A percentile compares a stretch with the other conserved stretches of the same genome.
phyloP scores from a whole-genome alignment of 2,113 vertebrate genomes.

The Calonectris borealis region DNA sequence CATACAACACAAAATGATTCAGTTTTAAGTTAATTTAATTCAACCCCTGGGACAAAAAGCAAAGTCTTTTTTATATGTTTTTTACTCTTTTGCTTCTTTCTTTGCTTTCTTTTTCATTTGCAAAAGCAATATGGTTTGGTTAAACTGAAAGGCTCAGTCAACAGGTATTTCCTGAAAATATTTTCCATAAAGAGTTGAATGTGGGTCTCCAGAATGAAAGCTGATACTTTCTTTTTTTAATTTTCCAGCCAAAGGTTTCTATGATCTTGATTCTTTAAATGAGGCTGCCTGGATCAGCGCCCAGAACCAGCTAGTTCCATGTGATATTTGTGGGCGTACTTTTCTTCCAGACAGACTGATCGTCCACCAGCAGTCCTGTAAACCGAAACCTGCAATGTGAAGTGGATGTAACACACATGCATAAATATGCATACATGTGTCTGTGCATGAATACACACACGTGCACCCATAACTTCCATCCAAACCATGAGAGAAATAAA shows the following conservation, averaged over 20 bases:
- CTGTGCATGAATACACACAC: not conserved
- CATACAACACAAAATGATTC: conserved; percentile 43
- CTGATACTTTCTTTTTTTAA: conserved; percentile 66
- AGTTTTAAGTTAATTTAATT: conserved; percentile 66
- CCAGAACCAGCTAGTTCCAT: conserved; percentile 80
- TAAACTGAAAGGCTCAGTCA: conserved; percentile 76
- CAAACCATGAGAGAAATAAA: conserved; percentile 21
- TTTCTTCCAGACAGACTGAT: conserved; percentile 83
- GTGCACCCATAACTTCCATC: not conserved
- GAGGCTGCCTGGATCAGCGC: conserved; percentile 79
- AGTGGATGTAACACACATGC: not conserved
- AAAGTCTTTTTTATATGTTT: not conserved
- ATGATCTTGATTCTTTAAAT: conserved; percentile 79
- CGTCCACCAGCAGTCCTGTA: conserved; percentile 79
- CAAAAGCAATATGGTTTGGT: conserved; percentile 68
- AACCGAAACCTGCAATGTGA: conserved; percentile 69
- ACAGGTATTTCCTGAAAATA: conserved; percentile 83
- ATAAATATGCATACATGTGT: not conserved
- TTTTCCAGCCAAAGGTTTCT: conserved; percentile 81
- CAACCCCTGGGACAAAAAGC: conserved; percentile 58
- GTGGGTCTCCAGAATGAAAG: conserved; percentile 73
- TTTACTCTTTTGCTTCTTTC: conserved; percentile 24
- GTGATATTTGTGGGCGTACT: conserved; percentile 77
- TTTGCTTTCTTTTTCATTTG: conserved; percentile 36
- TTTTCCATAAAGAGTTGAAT: conserved; percentile 74